Evolutionary conservation across 2,888 invertebrate species (phyloP).

Genomic region (Thera britannica): DNA sequence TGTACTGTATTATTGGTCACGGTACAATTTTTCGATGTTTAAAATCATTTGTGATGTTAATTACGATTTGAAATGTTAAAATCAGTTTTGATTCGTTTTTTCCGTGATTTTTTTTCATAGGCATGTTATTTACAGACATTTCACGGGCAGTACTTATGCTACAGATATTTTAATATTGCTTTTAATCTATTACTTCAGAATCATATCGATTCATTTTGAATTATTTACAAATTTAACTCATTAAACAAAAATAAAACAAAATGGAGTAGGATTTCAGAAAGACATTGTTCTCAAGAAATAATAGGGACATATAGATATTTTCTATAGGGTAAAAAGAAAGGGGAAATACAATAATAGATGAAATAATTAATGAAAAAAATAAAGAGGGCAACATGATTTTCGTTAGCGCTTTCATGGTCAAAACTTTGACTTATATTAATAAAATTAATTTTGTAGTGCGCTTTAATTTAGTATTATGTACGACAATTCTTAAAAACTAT

Average conservation of each 20-base stretch:
- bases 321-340: too few relatives aligned
- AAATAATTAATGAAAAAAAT: too few relatives aligned
- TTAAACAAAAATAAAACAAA: too few relatives aligned
- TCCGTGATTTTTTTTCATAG: constrained; percentile 15
- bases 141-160: constrained; percentile 50
- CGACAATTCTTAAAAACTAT: constrained; percentile 4
- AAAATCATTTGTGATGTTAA: not conserved
- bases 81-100: not conserved
- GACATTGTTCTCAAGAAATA: too few relatives aligned
- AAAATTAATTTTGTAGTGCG: not conserved
- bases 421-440: too few relatives aligned
- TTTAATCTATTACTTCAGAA: constrained; percentile 34
- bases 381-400: too few relatives aligned
- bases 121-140: constrained; percentile 63
- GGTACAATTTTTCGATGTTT: constrained; percentile 7
- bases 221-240: too few relatives aligned
- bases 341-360: too few relatives aligned
- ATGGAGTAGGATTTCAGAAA: too few relatives aligned
- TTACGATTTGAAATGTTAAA: not conserved
- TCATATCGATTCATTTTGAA: not conserved
- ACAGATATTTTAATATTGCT: constrained; percentile 37
- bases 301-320: too few relatives aligned
- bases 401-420: too few relatives aligned
- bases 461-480: not conserved
- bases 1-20: constrained; percentile 2